phyloP scores from a whole-genome alignment of 2,888 invertebrate species.

The Camptogramma bilineatum region DNA sequence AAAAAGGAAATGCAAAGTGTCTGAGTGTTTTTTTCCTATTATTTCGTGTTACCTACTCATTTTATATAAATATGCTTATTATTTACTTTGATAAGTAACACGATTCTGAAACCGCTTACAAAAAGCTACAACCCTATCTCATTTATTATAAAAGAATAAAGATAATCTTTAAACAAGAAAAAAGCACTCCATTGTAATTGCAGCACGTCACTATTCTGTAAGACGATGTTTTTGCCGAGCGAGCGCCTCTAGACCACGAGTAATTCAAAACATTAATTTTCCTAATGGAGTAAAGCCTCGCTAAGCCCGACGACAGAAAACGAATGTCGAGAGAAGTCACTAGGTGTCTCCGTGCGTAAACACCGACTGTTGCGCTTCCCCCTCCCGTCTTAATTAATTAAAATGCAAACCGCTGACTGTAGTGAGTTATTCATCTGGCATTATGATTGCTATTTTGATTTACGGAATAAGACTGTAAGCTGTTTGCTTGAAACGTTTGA shows the following conservation, averaged over 20 bases:
- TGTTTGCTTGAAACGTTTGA: constrained; percentile 7
- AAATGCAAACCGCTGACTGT: constrained; percentile 77
- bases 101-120: background rate
- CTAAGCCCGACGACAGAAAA: constrained; percentile 72
- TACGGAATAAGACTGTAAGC: constrained; percentile 31
- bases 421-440: constrained; percentile 62
- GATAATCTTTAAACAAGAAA: background rate
- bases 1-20: background rate
- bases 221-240: constrained; percentile 42
- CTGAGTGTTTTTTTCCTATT: background rate
- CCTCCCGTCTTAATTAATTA: constrained; percentile 76
- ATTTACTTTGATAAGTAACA: background rate
- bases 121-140: background rate
- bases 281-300: constrained; percentile 82
- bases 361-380: constrained; percentile 68
- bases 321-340: constrained; percentile 60
- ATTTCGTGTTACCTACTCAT: background rate
- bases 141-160: background rate
- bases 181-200: constrained; percentile 34
- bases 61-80: background rate
- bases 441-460: constrained; percentile 66
- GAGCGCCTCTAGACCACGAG: constrained; percentile 51
- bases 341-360: constrained; percentile 77
- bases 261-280: constrained; percentile 86
- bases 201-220: constrained; percentile 42